These are phyloP conservation scores for Pammene fasciana DNA, from an alignment of 2,888 invertebrate species.

Conservation along the genomic window DNA sequence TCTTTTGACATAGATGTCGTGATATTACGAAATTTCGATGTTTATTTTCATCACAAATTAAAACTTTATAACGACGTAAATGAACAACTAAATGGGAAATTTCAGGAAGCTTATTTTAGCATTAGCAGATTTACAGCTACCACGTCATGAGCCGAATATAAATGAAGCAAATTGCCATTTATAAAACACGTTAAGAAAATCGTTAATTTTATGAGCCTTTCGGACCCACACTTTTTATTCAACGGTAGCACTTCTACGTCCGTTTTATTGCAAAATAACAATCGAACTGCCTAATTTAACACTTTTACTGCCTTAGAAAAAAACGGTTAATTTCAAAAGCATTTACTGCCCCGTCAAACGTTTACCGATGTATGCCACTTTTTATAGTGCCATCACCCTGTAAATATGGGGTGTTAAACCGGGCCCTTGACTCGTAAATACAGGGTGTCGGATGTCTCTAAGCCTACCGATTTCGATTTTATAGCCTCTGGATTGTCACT, in stretches of 20 bases:
- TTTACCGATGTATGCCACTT: conserved; percentile 72
- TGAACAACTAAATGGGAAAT: no score
- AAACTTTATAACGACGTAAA: no score
- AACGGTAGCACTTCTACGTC: neutral
- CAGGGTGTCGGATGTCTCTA: conserved; percentile 63
- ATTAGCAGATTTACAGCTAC: no score
- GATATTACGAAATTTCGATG: no score
- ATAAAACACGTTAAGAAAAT: no score
- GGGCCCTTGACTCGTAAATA: conserved; percentile 74
- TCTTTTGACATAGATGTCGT: no score
- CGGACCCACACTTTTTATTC: neutral
- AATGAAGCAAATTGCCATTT: no score
- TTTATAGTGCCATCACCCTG: conserved; percentile 72
- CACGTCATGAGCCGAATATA: no score
- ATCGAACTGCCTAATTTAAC: conserved; percentile 34
- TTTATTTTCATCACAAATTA: no score
- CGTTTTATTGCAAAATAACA: conserved; percentile 16
- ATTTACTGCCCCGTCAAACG: conserved; percentile 68
- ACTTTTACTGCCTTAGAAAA: conserved; percentile 32
- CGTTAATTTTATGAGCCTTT: neutral
- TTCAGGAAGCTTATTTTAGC: no score
- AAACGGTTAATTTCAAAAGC: conserved; percentile 35
- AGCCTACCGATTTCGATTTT: conserved; percentile 63
- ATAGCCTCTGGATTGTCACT: conserved; percentile 39
- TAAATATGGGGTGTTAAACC: conserved; percentile 67